Evolutionary conservation across 2,888 invertebrate species (phyloP).

Genomic region (Metacarcinus magister): DNA sequence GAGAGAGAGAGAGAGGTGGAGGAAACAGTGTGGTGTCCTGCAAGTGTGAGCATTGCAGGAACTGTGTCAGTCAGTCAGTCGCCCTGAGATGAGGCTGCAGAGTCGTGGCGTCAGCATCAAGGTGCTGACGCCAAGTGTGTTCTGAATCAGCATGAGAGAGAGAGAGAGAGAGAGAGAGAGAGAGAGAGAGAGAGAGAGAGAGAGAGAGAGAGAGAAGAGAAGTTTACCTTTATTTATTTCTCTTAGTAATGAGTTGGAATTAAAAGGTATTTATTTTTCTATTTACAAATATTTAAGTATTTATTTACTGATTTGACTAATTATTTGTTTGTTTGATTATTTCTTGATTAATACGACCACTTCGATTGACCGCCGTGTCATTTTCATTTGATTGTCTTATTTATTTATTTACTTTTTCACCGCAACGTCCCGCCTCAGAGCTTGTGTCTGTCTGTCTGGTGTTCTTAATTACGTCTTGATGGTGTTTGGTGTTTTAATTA

Average conservation of each 20-base stretch:
- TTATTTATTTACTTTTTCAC: too few relatives aligned
- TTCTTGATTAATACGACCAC: neutral
- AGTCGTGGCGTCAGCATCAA: neutral
- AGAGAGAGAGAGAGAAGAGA: conserved; percentile 36
- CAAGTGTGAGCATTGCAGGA: too few relatives aligned
- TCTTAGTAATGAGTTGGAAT: too few relatives aligned
- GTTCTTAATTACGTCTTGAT: too few relatives aligned
- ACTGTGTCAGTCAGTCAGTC: neutral
- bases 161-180: conserved; percentile 14
- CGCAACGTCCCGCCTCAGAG: too few relatives aligned
- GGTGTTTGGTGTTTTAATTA: too few relatives aligned
- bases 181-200: conserved; percentile 63
- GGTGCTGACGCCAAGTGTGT: neutral
- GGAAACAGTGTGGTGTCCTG: too few relatives aligned
- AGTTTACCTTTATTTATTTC: neutral
- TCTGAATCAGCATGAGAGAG: conserved; percentile 9
- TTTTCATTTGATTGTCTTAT: too few relatives aligned
- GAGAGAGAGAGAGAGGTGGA: too few relatives aligned
- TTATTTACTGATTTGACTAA: neutral
- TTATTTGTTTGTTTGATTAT: neutral
- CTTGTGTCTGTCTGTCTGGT: too few relatives aligned
- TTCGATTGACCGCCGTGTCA: too few relatives aligned
- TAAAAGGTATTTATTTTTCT: neutral
- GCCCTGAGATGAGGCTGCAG: neutral
- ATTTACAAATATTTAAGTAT: neutral